Conservation (phyloP, 2,888 invertebrate species). For the Bimastos eiseni region DNA sequence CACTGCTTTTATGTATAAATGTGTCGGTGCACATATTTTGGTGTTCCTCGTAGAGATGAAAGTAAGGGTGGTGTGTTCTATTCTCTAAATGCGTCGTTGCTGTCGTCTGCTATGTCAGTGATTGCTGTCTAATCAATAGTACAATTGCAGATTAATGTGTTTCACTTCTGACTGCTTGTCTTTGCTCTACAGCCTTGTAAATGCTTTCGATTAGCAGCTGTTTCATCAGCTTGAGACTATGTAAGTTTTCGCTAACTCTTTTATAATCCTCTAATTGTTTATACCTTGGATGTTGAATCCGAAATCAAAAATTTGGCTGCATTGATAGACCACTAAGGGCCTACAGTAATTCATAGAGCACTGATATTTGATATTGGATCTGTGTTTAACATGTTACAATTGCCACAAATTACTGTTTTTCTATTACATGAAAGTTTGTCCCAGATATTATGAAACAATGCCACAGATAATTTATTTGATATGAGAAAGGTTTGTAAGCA, state of each 20-base stretch:
- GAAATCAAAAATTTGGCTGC: background rate
- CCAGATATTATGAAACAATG: background rate
- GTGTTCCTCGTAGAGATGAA: background rate
- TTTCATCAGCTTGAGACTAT: background rate
- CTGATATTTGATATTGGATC: background rate
- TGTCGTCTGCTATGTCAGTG: background rate
- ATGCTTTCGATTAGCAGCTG: background rate
- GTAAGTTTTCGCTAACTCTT: background rate
- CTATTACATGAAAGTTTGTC: background rate
- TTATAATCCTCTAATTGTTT: background rate
- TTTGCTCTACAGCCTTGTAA: background rate
- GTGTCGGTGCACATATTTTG: background rate
- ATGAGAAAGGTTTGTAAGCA: background rate
- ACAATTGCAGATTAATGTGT: background rate
- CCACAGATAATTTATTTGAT: background rate
- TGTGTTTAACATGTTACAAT: background rate
- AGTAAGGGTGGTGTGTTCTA: too few relatives aligned
- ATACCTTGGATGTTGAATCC: background rate
- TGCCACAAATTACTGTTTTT: background rate
- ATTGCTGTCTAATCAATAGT: background rate
- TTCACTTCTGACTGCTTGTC: background rate
- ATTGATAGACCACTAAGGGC: background rate
- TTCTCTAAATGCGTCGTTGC: background rate
- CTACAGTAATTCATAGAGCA: background rate
- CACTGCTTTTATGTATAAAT: background rate